Evolutionary conservation across 2,888 invertebrate genomes (phyloP).

Genomic region (Villa cingulata): DNA sequence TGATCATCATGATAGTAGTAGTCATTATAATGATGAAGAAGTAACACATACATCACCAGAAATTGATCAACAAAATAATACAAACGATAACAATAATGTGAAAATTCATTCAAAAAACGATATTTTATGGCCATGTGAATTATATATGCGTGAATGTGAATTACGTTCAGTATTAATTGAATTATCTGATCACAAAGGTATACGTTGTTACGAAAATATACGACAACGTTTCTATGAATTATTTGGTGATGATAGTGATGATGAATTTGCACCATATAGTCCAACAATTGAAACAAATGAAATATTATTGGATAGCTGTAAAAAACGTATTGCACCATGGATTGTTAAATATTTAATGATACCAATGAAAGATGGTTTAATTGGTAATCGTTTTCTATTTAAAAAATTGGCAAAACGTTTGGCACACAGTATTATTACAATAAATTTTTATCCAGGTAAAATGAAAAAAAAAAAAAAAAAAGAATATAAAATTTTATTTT

Average conservation of each 20-base stretch:
- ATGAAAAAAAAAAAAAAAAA: no score
- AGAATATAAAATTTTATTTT: no score
- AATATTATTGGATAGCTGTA: slow-evolving; percentile 25
- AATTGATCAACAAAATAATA: neutral
- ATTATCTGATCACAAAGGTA: slow-evolving; percentile 25
- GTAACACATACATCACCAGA: no score
- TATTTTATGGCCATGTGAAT: slow-evolving; percentile 31
- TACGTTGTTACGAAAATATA: slow-evolving; percentile 25
- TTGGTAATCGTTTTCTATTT: slow-evolving; percentile 28
- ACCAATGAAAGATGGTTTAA: slow-evolving; percentile 27
- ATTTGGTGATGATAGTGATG: slow-evolving; percentile 31
- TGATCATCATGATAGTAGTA: no score
- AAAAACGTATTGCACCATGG: slow-evolving; percentile 30
- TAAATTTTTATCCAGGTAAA: slow-evolving; percentile 25
- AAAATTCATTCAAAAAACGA: slow-evolving; percentile 5
- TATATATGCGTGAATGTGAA: slow-evolving; percentile 23
- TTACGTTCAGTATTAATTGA: slow-evolving; percentile 21
- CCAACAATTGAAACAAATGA: slow-evolving; percentile 30
- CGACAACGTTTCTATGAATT: slow-evolving; percentile 22
- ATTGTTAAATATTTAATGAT: slow-evolving; percentile 29
- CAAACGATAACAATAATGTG: neutral
- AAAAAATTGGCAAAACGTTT: slow-evolving; percentile 28
- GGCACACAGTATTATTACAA: slow-evolving; percentile 23
- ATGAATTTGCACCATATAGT: slow-evolving; percentile 27
- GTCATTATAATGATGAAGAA: no score